Percentiles rank a stretch among this genome's conserved stretches.
Evolutionary conservation across 1,140 invertebrate genomes (phyloP).

Genomic region (Trachymyrmex cornetzi): DNA sequence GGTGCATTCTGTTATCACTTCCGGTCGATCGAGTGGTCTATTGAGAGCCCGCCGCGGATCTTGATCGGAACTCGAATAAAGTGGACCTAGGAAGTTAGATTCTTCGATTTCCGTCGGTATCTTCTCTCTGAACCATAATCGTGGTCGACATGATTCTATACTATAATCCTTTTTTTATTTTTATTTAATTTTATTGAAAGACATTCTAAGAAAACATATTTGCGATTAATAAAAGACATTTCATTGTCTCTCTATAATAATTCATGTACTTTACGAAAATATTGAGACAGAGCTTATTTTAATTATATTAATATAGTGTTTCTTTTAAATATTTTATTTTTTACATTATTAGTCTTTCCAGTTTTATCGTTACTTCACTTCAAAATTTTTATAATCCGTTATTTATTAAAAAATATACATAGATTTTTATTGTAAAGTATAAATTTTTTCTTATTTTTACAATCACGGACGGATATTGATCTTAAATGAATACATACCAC

Average conservation of each 20-base stretch:
- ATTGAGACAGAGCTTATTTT: slow-evolving; percentile 10
- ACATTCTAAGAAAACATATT: slow-evolving; percentile 1
- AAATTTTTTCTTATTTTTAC: slow-evolving; percentile 8
- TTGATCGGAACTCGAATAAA: slow-evolving; percentile 33
- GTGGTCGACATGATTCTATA: not conserved
- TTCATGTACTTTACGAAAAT: not conserved
- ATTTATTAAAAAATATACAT: not conserved
- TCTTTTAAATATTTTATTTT: not conserved
- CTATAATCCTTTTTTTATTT: not conserved
- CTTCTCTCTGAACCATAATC: not conserved
- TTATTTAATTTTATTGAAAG: slow-evolving; percentile 28
- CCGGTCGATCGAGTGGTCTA: slow-evolving; percentile 65
- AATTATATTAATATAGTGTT: not conserved
- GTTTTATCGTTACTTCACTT: not conserved
- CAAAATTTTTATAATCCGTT: not conserved
- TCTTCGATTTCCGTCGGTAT: not conserved
- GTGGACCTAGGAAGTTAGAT: not conserved
- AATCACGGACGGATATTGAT: not conserved
- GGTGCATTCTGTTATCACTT: slow-evolving; percentile 64
- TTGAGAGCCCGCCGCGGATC: slow-evolving; percentile 13
- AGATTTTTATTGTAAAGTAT: not conserved
- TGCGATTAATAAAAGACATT: not conserved
- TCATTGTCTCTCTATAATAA: slow-evolving; percentile 2
- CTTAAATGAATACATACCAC: slow-evolving; percentile 1
- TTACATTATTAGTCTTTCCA: not conserved